Percentiles rank a stretch among this genome's conserved stretches.
These are phyloP conservation scores for Calonectris borealis DNA, from an alignment of 2,113 vertebrate genomes.

Conservation along the genomic window DNA sequence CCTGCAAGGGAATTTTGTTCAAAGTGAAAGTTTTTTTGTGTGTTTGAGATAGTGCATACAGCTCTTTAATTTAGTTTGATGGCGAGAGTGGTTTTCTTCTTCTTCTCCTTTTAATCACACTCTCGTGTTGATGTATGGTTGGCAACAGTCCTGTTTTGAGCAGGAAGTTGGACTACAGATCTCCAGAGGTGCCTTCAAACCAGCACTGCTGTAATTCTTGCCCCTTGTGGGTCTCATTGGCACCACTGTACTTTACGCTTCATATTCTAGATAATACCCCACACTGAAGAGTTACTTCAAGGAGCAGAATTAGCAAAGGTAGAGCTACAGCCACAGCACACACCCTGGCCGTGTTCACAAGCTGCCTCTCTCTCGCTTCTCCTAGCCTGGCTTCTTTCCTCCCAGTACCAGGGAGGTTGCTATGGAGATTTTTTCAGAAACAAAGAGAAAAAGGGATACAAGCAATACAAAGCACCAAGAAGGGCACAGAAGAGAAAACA, in stretches of 20 bases:
- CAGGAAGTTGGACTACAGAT: not conserved
- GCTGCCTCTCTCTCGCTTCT: not conserved
- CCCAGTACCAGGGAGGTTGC: not conserved
- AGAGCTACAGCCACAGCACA: not conserved
- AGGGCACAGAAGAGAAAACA: not conserved
- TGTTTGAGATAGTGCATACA: not conserved
- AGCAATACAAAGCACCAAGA: not conserved
- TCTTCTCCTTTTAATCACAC: not conserved
- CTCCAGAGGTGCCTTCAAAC: not conserved
- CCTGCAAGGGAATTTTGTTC: not conserved
- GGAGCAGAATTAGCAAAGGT: not conserved
- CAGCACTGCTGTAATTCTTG: not conserved
- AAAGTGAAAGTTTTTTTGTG: not conserved
- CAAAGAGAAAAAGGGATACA: not conserved
- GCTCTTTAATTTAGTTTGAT: not conserved
- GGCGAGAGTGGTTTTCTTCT: not conserved
- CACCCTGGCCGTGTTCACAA: not conserved
- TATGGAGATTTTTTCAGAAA: slow-evolving; percentile 43
- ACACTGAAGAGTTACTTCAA: not conserved
- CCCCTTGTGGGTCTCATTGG: not conserved
- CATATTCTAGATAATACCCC: not conserved
- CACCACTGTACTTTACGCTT: not conserved
- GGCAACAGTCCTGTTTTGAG: not conserved
- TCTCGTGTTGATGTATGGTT: rapidly evolving
- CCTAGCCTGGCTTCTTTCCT: not conserved